Conservation (phyloP, 2,113 vertebrate species). For the Pycnonotus jocosus region DNA sequence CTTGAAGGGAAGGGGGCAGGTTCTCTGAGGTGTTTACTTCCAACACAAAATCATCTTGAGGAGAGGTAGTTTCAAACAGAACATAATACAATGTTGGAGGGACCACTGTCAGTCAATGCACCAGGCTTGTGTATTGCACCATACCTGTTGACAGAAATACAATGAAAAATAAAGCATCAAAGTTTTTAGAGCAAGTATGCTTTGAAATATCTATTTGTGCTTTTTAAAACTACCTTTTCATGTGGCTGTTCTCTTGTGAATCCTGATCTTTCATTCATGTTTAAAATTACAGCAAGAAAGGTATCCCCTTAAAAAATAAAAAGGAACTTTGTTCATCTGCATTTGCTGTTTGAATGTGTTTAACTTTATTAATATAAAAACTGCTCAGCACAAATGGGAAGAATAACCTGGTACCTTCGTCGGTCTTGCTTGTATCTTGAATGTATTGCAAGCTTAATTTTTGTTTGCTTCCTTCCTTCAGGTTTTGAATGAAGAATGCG, state of each 20-base stretch:
- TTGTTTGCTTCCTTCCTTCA: conserved; percentile 50
- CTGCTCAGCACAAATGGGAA: background rate
- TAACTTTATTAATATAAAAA: background rate
- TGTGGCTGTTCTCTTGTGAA: background rate
- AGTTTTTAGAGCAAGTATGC: background rate
- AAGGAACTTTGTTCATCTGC: background rate
- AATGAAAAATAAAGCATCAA: background rate
- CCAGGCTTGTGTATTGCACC: background rate
- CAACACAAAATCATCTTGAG: background rate
- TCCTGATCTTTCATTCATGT: background rate
- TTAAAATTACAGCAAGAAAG: background rate
- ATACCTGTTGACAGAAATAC: background rate
- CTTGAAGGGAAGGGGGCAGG: background rate
- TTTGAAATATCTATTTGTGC: background rate
- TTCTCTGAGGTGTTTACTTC: background rate
- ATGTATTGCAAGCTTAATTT: background rate
- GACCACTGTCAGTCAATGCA: background rate
- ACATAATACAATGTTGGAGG: background rate
- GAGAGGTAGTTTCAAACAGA: background rate
- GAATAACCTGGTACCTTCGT: background rate
- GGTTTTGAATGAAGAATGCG: conserved; percentile 97
- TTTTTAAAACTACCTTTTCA: background rate
- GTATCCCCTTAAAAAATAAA: background rate
- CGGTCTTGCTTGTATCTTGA: background rate
- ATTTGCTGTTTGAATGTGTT: background rate